A percentile compares a stretch with the other conserved stretches of the same genome.
These are phyloP conservation scores for Oryzaephilus surinamensis DNA, from an alignment of 1,140 invertebrate species.

Conservation along the genomic window DNA sequence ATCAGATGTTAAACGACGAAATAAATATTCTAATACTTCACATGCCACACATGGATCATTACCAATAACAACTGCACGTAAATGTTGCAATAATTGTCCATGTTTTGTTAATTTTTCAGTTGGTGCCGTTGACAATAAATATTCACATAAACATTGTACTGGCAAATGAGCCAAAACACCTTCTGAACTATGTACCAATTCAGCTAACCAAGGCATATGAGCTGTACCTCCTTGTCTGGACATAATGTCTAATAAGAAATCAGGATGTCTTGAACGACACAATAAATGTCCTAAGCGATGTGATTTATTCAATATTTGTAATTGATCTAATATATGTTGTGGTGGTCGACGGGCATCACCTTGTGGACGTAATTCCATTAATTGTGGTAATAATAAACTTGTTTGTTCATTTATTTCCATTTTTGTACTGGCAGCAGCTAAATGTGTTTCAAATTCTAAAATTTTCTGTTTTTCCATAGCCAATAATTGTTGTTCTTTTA, in stretches of 20 bases:
- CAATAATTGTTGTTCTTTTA: conserved; percentile 47
- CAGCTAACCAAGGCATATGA: conserved; percentile 94
- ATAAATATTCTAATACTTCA: conserved; percentile 88
- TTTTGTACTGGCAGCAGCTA: conserved; percentile 80
- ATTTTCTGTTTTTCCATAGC: conserved; percentile 72
- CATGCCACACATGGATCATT: conserved; percentile 51
- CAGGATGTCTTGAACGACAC: conserved; percentile 80
- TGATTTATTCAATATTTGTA: conserved; percentile 67
- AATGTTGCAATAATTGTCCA: conserved; percentile 66
- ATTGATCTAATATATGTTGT: conserved; percentile 60
- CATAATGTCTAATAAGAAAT: conserved; percentile 88
- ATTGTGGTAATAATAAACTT: conserved; percentile 72
- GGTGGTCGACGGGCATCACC: conserved; percentile 75
- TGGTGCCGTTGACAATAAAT: conserved; percentile 67
- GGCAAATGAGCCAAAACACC: conserved; percentile 77
- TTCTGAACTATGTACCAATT: conserved; percentile 85
- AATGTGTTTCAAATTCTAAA: conserved; percentile 84
- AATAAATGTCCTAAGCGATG: conserved; percentile 82
- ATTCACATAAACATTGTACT: conserved; percentile 93
- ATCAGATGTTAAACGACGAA: conserved; percentile 72
- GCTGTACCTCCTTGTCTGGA: conserved; percentile 66
- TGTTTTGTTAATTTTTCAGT: conserved; percentile 58
- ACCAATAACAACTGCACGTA: conserved; percentile 55
- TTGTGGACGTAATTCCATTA: conserved; percentile 68
- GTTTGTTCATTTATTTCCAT: conserved; percentile 83